Conservation (phyloP, 2,888 invertebrate genomes). For the Deilephila elpenor region DNA sequence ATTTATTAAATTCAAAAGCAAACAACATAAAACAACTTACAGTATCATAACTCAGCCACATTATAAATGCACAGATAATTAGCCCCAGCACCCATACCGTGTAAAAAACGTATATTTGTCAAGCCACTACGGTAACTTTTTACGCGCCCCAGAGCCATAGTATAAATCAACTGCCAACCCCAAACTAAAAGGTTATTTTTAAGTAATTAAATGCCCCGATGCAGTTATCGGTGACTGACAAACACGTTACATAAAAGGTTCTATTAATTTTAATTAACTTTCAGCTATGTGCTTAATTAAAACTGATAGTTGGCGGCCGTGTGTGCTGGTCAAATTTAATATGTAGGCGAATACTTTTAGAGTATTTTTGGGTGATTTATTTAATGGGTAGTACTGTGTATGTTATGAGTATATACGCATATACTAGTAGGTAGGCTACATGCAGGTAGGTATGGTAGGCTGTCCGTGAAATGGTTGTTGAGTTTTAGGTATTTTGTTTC, state of each 20-base stretch:
- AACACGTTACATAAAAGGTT: slow-evolving; percentile 40
- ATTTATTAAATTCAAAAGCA: too few species aligned
- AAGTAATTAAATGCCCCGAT: slow-evolving; percentile 30
- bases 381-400: too few species aligned
- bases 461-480: too few species aligned
- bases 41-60: background rate
- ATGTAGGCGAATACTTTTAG: background rate
- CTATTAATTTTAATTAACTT: slow-evolving; percentile 51
- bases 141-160: background rate
- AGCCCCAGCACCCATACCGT: background rate
- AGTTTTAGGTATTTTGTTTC: too few species aligned
- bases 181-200: slow-evolving; percentile 25
- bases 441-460: too few species aligned
- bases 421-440: too few species aligned
- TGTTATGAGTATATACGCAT: too few species aligned
- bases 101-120: slow-evolving; percentile 7
- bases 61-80: slow-evolving; percentile 18
- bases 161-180: slow-evolving; percentile 9
- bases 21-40: background rate
- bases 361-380: too few species aligned
- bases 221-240: slow-evolving; percentile 29
- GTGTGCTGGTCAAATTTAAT: slow-evolving; percentile 15
- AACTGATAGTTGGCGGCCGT: slow-evolving; percentile 46
- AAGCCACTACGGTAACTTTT: slow-evolving; percentile 4
- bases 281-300: slow-evolving; percentile 51